Conservation (phyloP, 2,797 vertebrate genomes). For the Pseudotriccus pelzelni region DNA sequence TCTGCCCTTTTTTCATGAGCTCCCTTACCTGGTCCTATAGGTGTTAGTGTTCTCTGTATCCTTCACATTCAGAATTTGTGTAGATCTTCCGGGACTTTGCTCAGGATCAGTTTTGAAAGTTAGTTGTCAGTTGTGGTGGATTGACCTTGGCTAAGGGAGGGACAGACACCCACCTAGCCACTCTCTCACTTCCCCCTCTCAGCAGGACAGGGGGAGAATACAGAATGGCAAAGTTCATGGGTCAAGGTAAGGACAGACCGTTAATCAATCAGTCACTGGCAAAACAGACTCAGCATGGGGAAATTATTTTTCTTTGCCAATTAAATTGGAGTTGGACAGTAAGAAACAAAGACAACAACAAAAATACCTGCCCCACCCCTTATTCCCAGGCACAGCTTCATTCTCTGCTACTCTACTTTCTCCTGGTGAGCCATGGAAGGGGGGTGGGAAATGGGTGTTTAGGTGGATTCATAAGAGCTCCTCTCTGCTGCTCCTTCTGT, state of each 20-base stretch:
- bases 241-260: not conserved
- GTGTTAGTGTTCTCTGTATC: not conserved
- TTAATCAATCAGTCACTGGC: not conserved
- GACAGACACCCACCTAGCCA: not conserved
- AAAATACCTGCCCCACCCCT: not conserved
- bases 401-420: not conserved
- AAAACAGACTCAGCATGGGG: not conserved
- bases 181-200: not conserved
- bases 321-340: not conserved
- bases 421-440: rapidly evolving
- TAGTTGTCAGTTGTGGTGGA: not conserved
- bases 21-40: not conserved
- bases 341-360: not conserved
- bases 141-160: not conserved
- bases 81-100: not conserved
- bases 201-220: not conserved
- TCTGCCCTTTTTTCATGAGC: not conserved
- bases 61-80: not conserved
- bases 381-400: not conserved
- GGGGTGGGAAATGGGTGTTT: rapidly evolving
- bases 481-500: rapidly evolving
- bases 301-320: not conserved
- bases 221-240: not conserved
- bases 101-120: not conserved
- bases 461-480: rapidly evolving